Conservation (phyloP, 2,797 vertebrate genomes). For the Tokudaia tokunoshimensis region DNA sequence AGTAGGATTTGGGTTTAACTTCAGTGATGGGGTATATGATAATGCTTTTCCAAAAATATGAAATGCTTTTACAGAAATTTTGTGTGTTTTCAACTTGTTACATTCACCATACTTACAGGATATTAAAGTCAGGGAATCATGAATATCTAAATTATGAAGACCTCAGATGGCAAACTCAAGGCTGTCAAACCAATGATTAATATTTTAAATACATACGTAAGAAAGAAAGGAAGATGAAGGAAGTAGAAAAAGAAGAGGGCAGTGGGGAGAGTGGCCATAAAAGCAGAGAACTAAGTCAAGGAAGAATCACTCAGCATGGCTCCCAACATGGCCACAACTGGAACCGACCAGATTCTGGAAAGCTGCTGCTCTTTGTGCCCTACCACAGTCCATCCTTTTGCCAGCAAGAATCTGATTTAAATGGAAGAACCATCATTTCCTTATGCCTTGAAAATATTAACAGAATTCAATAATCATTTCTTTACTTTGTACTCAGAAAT, state of each 20-base stretch:
- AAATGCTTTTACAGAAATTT: not conserved
- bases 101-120: not conserved
- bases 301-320: not conserved
- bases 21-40: not conserved
- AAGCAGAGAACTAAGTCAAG: not conserved
- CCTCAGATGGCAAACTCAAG: slow-evolving; percentile 18
- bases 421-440: not conserved
- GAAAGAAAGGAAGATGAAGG: not conserved
- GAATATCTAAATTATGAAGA: slow-evolving; percentile 7
- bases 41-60: slow-evolving; percentile 37
- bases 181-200: not conserved
- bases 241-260: not conserved
- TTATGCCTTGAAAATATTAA: not conserved
- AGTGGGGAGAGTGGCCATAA: not conserved
- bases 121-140: not conserved
- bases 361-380: not conserved
- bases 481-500: slow-evolving; percentile 4
- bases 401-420: not conserved
- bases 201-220: not conserved
- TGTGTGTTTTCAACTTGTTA: slow-evolving; percentile 18
- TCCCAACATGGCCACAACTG: not conserved
- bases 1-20: not conserved
- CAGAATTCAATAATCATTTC: not conserved
- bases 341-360: slow-evolving; percentile 32
- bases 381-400: not conserved